Evolutionary conservation across 2,888 invertebrate species (phyloP), one percentile per base, ranked within the genome.

Genomic region (Fabriciana adippe): DNA sequence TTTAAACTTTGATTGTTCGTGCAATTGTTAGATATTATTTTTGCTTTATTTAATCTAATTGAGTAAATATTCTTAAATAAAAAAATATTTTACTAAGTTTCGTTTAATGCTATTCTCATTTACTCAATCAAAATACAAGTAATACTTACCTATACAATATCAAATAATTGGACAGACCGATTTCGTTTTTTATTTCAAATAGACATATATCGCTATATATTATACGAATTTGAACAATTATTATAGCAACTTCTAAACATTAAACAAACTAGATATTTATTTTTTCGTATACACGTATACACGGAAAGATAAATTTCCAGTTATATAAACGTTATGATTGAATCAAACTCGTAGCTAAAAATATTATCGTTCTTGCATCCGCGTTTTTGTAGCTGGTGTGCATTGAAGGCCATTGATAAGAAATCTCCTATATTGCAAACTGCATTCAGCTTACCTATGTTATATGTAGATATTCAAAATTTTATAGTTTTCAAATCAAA

Each of bases 391-490:
- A 81, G 83, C 82, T 79, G 72, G 73, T 73, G 74, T 72, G 72
- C 72, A 80, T 81, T 83, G 90, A 92, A 92, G 91, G 91, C 88
- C 87, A 82, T 77, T 86, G 92, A 92, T 92, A 92, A 92, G 90
- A 86, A 90, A 87, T 85, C 84, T 80, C 82, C 82, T 85, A 83
- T 83, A 82, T 85, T 83, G 84, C 82, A 82, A 81, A 79, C 79
- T 72, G 74, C 68, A 65, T 55, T 73, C 74, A 75, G 72, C 75
- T 70, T 71, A 69, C 70, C 70, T 51, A 55, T 26, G 26, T 59
- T 53, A 31, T 41, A 55, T 51, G 51, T 18, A 55, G 61, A 16
- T 51, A 48, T 35, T 66, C 61, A 35, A 18, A 55, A 48, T 18
- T 35, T 64, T 21, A 18, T 55, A 35, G 41, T 14, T 55, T 35